A percentile compares a stretch with the other conserved stretches of the same genome.
Evolutionary conservation across 2,113 vertebrate species (phyloP).

Genomic region (Thomomys bottae): DNA sequence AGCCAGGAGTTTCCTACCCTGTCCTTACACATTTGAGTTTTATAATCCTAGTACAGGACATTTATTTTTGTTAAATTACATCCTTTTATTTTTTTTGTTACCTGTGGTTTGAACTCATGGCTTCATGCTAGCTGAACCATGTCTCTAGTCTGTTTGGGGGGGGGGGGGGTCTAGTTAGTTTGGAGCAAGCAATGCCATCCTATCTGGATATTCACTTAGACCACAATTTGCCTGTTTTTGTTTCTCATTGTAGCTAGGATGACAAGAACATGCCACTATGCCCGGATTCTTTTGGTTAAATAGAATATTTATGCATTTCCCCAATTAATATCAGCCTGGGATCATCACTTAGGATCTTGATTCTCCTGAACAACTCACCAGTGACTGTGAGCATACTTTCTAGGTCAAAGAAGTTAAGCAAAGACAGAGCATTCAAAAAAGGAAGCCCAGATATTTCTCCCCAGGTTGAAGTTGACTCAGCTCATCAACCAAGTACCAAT

Average conservation of each 20-base stretch:
- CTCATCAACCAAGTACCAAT: background rate
- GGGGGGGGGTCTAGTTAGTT: too few species aligned
- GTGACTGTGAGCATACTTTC: background rate
- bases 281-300: background rate
- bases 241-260: too few species aligned
- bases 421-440: background rate
- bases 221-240: too few species aligned
- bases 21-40: background rate
- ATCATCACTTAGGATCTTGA: background rate
- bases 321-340: constrained; percentile 1
- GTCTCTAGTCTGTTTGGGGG: too few species aligned
- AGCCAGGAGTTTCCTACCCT: background rate
- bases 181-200: too few species aligned
- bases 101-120: too few species aligned
- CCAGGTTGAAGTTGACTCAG: constrained; percentile 2
- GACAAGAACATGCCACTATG: too few species aligned
- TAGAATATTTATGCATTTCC: background rate
- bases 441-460: background rate
- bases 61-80: constrained; percentile 28
- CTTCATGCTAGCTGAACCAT: too few species aligned
- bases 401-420: background rate
- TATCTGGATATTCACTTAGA: too few species aligned
- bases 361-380: constrained; percentile 1
- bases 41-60: background rate
- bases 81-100: too few species aligned